Percentiles rank a stretch among this genome's conserved stretches.
Evolutionary conservation across 2,888 invertebrate genomes (phyloP).

Genomic region (Orthosia gracilis): DNA sequence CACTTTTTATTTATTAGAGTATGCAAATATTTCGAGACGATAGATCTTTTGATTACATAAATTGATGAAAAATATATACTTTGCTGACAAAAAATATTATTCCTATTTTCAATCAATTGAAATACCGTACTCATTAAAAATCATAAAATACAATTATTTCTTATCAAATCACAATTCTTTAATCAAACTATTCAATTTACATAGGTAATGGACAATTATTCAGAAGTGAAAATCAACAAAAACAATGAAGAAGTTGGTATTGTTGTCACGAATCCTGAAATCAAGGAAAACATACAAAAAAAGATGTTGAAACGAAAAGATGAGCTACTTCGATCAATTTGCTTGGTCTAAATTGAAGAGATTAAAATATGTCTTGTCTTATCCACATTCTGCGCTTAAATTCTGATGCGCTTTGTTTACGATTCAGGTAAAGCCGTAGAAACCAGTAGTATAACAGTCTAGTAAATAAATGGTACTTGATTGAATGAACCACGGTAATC

Average conservation of each 20-base stretch:
- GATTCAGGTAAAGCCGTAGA: not conserved
- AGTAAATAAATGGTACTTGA: not conserved
- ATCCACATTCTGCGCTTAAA: not conserved
- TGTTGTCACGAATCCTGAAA: not conserved
- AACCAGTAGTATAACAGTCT: conserved; percentile 12
- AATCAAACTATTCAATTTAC: conserved; percentile 6
- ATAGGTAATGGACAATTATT: conserved; percentile 33
- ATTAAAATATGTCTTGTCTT: not conserved
- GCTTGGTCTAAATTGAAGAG: not conserved
- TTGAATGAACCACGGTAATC: not conserved
- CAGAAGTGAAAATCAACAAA: not conserved
- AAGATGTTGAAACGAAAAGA: not conserved
- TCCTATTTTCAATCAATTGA: not conserved
- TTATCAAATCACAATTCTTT: conserved; percentile 30
- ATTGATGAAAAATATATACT: no score
- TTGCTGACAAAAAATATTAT: no score
- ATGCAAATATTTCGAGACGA: no score
- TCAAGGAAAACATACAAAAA: not conserved
- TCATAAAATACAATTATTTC: conserved; percentile 9
- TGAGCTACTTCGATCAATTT: not conserved
- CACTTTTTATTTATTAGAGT: no score
- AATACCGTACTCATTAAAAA: not conserved
- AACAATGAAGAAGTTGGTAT: not conserved
- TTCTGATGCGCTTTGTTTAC: not conserved
- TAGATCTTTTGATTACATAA: no score